Percentiles rank a stretch among this genome's conserved stretches.
Conservation (phyloP, 2,888 invertebrate species). For the Philereme vetulata region DNA sequence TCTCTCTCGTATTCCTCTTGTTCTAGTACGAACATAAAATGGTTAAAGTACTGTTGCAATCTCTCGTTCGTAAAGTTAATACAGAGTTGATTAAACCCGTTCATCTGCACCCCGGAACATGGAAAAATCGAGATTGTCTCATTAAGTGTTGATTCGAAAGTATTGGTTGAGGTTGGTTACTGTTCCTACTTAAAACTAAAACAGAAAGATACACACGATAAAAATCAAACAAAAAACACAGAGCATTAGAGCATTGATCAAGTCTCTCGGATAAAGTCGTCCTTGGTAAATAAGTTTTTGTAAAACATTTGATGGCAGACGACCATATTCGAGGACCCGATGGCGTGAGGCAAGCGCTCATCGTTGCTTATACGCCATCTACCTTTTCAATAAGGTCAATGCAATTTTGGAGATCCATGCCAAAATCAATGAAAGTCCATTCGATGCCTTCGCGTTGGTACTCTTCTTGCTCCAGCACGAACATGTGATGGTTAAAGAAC, state of each 20-base stretch:
- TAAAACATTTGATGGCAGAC: background rate
- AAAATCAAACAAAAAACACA: slow-evolving; percentile 63
- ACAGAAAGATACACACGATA: slow-evolving; percentile 55
- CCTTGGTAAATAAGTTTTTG: slow-evolving; percentile 29
- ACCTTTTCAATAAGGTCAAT: slow-evolving; percentile 98
- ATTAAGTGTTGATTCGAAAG: slow-evolving; percentile 40
- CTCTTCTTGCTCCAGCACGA: slow-evolving; percentile 98
- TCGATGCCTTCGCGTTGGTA: slow-evolving; percentile 97
- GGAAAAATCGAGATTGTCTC: slow-evolving; percentile 56
- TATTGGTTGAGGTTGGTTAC: slow-evolving; percentile 29
- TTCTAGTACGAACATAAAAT: slow-evolving; percentile 97
- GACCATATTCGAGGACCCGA: slow-evolving; percentile 60
- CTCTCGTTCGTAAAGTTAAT: slow-evolving; percentile 98
- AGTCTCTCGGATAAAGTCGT: slow-evolving; percentile 60
- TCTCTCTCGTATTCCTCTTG: slow-evolving; percentile 97
- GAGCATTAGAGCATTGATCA: slow-evolving; percentile 68
- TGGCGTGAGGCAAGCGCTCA: slow-evolving; percentile 81
- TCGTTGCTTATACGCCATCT: slow-evolving; percentile 83
- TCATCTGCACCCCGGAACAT: slow-evolving; percentile 86
- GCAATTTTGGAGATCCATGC: slow-evolving; percentile 97
- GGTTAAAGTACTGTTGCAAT: slow-evolving; percentile 98
- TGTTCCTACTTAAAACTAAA: slow-evolving; percentile 28
- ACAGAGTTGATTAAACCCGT: slow-evolving; percentile 97
- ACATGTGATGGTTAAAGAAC: slow-evolving; percentile 99
- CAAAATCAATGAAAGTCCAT: slow-evolving; percentile 99